phyloP scores from a whole-genome alignment of 2,113 vertebrate genomes.

The Rhadina sibilatrix region DNA sequence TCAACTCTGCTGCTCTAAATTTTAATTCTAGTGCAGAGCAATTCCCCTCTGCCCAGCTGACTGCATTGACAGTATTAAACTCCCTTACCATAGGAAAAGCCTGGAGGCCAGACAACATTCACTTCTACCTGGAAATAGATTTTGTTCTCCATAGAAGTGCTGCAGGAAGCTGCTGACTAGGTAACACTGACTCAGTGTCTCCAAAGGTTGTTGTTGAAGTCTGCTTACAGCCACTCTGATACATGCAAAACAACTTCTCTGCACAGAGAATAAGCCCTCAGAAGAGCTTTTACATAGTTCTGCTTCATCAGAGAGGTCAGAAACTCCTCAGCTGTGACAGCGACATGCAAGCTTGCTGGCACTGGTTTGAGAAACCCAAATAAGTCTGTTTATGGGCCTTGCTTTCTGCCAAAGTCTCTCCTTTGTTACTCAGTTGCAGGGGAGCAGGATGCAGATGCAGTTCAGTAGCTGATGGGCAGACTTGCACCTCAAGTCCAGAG shows the following conservation, averaged over 20 bases:
- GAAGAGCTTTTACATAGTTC: not conserved
- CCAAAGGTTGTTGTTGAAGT: not conserved
- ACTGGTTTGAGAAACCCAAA: not conserved
- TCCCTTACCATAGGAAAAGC: not conserved
- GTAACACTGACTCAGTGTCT: not conserved
- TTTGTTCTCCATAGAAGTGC: not conserved
- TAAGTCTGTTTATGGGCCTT: not conserved
- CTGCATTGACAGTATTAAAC: not conserved
- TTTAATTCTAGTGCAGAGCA: not conserved
- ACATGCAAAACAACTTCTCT: not conserved
- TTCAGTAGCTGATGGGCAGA: not conserved
- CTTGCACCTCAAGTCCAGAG: not conserved
- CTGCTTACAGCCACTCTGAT: not conserved
- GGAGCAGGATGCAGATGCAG: not conserved
- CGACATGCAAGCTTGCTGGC: not conserved
- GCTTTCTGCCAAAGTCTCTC: not conserved
- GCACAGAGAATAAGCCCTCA: not conserved
- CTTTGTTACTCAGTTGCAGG: not conserved
- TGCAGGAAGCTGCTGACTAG: not conserved
- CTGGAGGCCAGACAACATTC: not conserved
- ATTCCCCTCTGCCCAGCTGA: not conserved
- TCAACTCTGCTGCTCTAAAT: not conserved
- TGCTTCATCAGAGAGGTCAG: not conserved
- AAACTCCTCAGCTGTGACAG: not conserved
- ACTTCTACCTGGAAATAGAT: not conserved